Conservation (phyloP, 2,888 invertebrate species). For the Drosophila suboccidentalis region DNA sequence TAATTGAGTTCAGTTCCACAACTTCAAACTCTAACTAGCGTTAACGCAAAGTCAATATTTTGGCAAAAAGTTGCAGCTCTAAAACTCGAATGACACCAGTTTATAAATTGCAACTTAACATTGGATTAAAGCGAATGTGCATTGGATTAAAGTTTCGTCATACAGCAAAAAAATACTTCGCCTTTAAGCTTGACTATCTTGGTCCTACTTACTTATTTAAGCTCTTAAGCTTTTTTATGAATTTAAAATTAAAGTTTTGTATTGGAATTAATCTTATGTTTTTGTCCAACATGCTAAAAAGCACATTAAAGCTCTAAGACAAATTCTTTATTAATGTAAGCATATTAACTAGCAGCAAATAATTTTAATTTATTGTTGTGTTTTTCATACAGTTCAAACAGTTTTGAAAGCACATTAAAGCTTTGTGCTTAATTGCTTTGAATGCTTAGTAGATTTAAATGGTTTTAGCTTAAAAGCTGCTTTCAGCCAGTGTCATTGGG, state of each 20-base stretch:
- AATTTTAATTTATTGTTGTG: background rate
- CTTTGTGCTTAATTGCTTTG: background rate
- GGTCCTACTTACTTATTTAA: background rate
- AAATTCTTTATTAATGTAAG: background rate
- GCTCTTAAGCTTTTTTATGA: background rate
- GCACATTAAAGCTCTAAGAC: background rate
- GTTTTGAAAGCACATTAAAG: background rate
- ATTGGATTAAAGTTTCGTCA: background rate
- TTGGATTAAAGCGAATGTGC: background rate
- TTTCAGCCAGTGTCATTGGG: conserved; percentile 31
- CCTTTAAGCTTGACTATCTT: background rate
- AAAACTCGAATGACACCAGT: conserved; percentile 30
- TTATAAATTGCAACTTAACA: background rate
- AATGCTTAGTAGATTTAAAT: background rate
- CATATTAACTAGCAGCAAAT: background rate
- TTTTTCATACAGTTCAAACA: background rate
- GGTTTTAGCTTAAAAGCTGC: background rate
- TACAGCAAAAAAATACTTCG: no score
- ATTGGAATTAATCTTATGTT: no score
- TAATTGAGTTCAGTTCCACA: conserved; percentile 46
- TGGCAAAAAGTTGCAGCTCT: conserved; percentile 27
- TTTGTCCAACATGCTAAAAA: no score
- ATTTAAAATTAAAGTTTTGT: no score
- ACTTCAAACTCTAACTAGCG: conserved; percentile 29
- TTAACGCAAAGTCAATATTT: conserved; percentile 58